Percentiles rank a stretch among this genome's conserved stretches.
Evolutionary conservation across 2,888 invertebrate genomes (phyloP).

Genomic region (Apotomis capreana): DNA sequence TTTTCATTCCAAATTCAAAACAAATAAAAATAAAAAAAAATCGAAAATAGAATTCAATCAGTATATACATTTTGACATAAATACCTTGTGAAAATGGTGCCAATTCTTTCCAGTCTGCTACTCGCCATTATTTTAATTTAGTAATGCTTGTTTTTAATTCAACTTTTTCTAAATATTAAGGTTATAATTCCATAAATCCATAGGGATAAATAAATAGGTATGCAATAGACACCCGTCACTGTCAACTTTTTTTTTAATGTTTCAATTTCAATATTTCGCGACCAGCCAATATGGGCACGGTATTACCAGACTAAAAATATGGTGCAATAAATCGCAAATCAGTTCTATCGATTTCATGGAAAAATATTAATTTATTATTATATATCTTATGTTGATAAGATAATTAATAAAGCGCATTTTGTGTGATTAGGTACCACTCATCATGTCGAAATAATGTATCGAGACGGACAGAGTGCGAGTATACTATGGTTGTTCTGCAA

Average conservation of each 20-base stretch:
- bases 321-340: no score
- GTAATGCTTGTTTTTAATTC: constrained; percentile 1
- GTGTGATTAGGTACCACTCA: no score
- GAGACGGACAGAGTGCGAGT: no score
- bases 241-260: neutral
- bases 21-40: constrained; percentile 18
- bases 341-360: no score
- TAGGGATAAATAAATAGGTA: constrained; percentile 23
- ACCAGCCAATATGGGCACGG: neutral
- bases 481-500: no score
- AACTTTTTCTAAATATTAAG: constrained; percentile 5
- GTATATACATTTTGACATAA: constrained; percentile 42
- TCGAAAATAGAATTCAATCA: constrained; percentile 33
- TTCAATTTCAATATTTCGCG: neutral
- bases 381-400: no score
- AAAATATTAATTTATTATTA: no score
- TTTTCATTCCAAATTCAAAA: constrained; percentile 35
- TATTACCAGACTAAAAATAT: neutral
- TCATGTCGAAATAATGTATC: no score
- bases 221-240: neutral
- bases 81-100: constrained; percentile 88
- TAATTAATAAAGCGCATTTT: no score
- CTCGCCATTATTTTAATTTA: constrained; percentile 81
- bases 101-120: constrained; percentile 88
- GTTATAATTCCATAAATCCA: constrained; percentile 19